A percentile compares a stretch with the other conserved stretches of the same genome.
phyloP scores from a whole-genome alignment of 2,888 invertebrate species.

The Rhagonycha fulva region DNA sequence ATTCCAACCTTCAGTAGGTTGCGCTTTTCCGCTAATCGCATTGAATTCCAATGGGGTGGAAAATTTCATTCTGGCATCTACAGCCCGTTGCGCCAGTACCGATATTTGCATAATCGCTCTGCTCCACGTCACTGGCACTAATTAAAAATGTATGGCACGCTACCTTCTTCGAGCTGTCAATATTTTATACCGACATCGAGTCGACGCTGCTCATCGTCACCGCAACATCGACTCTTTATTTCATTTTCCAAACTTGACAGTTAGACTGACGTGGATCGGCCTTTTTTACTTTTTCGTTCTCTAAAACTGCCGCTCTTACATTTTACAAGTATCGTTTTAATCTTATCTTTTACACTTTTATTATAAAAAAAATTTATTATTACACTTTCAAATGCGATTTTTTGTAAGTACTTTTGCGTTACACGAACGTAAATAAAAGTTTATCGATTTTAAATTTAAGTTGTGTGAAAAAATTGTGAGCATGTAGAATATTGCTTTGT shows the following conservation, averaged over 20 bases:
- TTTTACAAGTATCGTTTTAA: background rate
- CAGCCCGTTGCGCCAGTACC: conserved; percentile 45
- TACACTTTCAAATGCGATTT: background rate
- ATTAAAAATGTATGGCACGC: conserved; percentile 54
- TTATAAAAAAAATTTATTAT: background rate
- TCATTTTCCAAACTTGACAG: conserved; percentile 24
- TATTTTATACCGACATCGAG: conserved; percentile 40
- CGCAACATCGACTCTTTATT: conserved; percentile 33
- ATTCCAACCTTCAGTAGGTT: conserved; percentile 29
- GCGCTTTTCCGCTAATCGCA: conserved; percentile 50
- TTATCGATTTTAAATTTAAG: background rate
- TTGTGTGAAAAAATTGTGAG: background rate
- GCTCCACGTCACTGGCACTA: conserved; percentile 46
- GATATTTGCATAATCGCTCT: conserved; percentile 52
- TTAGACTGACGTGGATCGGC: conserved; percentile 27
- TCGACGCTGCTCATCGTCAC: conserved; percentile 36
- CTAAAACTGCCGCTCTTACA: conserved; percentile 15
- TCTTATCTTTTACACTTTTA: background rate
- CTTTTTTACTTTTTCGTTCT: conserved; percentile 29
- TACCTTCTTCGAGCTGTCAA: conserved; percentile 45
- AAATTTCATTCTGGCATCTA: conserved; percentile 52
- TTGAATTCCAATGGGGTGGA: conserved; percentile 53
- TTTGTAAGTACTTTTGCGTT: background rate
- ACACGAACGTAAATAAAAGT: background rate
- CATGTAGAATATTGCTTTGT: background rate